Base-by-base conservation (phyloP, 2,888 invertebrate genomes). In the Coecobrya sp. region DNA sequence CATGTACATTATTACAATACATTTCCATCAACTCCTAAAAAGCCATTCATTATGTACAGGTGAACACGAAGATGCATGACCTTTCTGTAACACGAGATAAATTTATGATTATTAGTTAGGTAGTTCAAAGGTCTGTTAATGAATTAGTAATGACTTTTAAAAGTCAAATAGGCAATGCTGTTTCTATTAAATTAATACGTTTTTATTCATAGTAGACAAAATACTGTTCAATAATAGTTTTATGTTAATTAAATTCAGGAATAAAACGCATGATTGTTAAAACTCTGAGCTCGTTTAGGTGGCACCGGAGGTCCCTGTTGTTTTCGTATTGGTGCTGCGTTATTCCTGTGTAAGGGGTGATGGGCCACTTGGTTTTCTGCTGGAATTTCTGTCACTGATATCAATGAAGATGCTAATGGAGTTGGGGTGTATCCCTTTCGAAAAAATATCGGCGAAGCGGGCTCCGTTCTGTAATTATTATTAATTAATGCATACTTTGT, bases 371-470 rank as follows among this genome's bases (percentile, higher is more conserved):
- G 90, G 22, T 86, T 59, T 16, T 42, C 70, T 0, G 10, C n/a
- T 45, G 89, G 89, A 19, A 91, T 79, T 86, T 92, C 92, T 2
- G 84, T 92, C 0, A 92, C 87, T 0, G 92, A 88, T 16, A 27
- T 73, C 45, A 87, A 88, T 45, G 85, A 92, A 1, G 88, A 65
- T 13, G 89, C 76, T 16, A 89, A 16, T 81, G 91, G 91, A 59
- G 91, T 73, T 16, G 88, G 81, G 0, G 49, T 76, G 70, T 86
- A 92, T 25, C 82, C 86, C 22, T 89, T 89, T 2, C 86, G 68
- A 25, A 59, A 81, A 79, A 93, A 90, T 86, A 93, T 92, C 16
- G 92, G 93, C 10, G 92, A 93, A n/a, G 91, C 92, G 19, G 70
- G 91, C 45, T 93, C 93, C 59, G 82, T 89, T 25, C 81, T 89